phyloP scores from a whole-genome alignment of 1,140 invertebrate species.

The Metaphire vulgaris region DNA sequence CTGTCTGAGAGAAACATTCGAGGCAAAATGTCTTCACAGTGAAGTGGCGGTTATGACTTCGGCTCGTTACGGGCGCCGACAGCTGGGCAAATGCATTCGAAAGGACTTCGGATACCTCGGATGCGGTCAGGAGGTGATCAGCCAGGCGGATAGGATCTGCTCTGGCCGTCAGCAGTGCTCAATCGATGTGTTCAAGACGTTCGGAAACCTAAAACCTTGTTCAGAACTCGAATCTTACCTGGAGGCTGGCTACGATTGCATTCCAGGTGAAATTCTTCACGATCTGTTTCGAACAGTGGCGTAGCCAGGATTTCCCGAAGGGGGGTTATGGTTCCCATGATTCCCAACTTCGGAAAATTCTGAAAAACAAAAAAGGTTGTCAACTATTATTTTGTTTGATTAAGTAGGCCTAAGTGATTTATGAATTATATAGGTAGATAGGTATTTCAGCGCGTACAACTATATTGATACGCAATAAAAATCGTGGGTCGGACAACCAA shows the following conservation, averaged over 20 bases:
- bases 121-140: background rate
- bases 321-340: no score
- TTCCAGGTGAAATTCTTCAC: no score
- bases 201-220: background rate
- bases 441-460: no score
- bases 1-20: background rate
- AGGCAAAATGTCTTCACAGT: background rate
- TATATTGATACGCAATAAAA: no score
- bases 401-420: no score
- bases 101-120: constrained; percentile 14
- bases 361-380: no score
- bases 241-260: background rate
- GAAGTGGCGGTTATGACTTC: background rate
- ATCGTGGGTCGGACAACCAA: no score
- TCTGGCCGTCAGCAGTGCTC: constrained; percentile 2
- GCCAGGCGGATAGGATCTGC: background rate
- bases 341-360: no score
- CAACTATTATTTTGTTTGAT: no score
- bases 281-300: no score
- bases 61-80: background rate
- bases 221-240: background rate
- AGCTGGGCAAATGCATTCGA: background rate
- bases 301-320: no score
- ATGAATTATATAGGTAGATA: no score
- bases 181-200: constrained; percentile 2